Base-by-base conservation (phyloP, 2,113 vertebrate species). In the Pogona vitticeps region DNA sequence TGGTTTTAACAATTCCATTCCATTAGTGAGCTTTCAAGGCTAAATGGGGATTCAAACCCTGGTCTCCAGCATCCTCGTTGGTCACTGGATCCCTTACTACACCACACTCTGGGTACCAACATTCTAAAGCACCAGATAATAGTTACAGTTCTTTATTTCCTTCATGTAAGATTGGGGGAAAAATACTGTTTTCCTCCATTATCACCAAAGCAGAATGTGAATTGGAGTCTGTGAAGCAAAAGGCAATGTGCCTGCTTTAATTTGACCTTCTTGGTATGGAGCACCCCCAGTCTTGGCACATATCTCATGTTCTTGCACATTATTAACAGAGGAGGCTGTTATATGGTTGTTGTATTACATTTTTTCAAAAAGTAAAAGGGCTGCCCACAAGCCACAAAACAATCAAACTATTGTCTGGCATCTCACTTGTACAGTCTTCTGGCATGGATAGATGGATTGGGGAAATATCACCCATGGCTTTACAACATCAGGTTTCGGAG, bases 361-460 rank as follows among this genome's bases (percentile, higher is more conserved):
- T 80, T 68, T 10, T 73, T 73, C 63, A 52, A 52, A 52, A 52
- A 52, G 10, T 52, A 52, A 52, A 31, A 65, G 38, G 2, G 38
- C 58, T 75, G 78, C 85, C 85, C 78, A 81, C 78, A 81, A 75
- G 79, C 10, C 40, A 21, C 61, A 31, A 18, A 87, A 86, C 78
- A 75, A 81, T 76, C 79, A 81, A 52, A 26, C 6, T 65, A 40
- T 56, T 87, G 85, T 82, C 70, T 46, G 36, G 42, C 36, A 21
- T 81, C 42, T 81, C 46, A 31, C 85, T 82, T 87, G 8, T 38
- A 5, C n/a, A n/a, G n/a, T n/a, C n/a, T 75, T 65, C 75, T 86
- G 40, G 59, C 73, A 5, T 56, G 21, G 59, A 65, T 81, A 58
- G 56, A 2, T 65, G 75, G 70, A 75, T 81, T 82, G 17, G 58